Evolutionary conservation across 2,888 invertebrate species (phyloP).

Genomic region (Agonopterix subpropinquella): DNA sequence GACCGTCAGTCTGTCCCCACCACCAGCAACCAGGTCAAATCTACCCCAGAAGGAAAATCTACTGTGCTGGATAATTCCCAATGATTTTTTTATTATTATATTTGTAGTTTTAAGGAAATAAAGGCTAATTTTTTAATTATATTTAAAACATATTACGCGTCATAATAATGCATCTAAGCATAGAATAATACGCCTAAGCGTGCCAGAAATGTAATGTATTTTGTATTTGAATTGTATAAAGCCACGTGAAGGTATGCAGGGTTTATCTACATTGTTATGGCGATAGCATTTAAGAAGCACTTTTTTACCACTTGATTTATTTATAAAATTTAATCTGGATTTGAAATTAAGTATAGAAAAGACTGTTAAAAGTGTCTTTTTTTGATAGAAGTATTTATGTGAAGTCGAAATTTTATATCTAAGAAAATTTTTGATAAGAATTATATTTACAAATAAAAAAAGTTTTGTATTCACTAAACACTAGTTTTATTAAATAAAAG

Average conservation of each 20-base stretch:
- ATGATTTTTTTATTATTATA: conserved; percentile 15
- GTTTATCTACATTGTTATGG: conserved; percentile 51
- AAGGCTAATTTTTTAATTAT: background rate
- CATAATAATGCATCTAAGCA: conserved; percentile 1
- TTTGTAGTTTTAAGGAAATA: conserved; percentile 5
- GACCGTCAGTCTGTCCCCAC: conserved; percentile 33
- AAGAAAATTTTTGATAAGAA: conserved; percentile 10
- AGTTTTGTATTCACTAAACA: conserved; percentile 1
- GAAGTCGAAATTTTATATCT: conserved; percentile 9
- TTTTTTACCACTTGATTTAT: conserved; percentile 2
- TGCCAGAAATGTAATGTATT: no score
- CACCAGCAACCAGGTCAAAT: conserved; percentile 44
- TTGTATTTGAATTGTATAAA: background rate
- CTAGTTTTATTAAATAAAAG: conserved; percentile 12
- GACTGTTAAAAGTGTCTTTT: conserved; percentile 10
- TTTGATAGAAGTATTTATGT: conserved; percentile 15
- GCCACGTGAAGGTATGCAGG: conserved; percentile 48
- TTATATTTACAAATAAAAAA: conserved; percentile 1
- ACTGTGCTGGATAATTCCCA: conserved; percentile 23
- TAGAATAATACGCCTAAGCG: no score
- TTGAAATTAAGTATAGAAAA: background rate
- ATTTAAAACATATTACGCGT: no score
- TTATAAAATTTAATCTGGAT: background rate
- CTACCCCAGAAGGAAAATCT: conserved; percentile 59
- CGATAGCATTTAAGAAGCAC: conserved; percentile 33